Base-by-base conservation (phyloP, 2,797 vertebrate species). In the Chaunax sp. region DNA sequence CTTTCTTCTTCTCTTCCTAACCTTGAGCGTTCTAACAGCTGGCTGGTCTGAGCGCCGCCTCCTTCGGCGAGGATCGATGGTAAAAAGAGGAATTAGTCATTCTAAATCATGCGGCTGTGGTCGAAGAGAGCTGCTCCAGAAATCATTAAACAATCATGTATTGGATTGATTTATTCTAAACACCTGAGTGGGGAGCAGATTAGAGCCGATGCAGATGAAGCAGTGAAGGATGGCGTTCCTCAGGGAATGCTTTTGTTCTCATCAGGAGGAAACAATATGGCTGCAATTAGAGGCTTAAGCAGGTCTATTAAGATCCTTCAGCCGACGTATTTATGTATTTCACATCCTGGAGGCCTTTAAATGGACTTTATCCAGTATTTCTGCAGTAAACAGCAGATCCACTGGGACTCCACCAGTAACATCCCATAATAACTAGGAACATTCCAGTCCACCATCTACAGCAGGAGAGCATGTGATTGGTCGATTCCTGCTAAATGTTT, bases 101-200 rank as follows among this genome's bases (percentile, higher is more conserved):
- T 97, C 95, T 96, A 96, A 97, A 97, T 97, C 96, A 97, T 94
- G 95, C 95, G 93, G 95, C 95, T 89, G 91, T 95, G 96, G 95
- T 97, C 95, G 94, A 97, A 97, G 93, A 93, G 94, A 95, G 95
- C 95, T 95, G 94, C 96, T 96, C 95, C 95, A 94, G 95, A 98
- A 99, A 99, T 99, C 97, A 97, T 98, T 99, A 99, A 97, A 96
- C 97, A 99, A 99, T 99, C 97, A 98, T 98, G 97, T 99, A 97
- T 98, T 96, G 95, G 90, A 98, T 98, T 96, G 97, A 99, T 98
- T 98, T 97, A 98, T 98, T 98, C 96, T 98, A 97, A 98, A 97
- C 95, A 97, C 95, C 96, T 97, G 96, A 94, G 96, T 91, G 91
- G 94, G 91, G 96, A 96, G 95, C 95, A 97, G 97, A 98, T 98